These are phyloP conservation scores for Limnephilus lunatus DNA, from an alignment of 2,888 invertebrate species.

Conservation along the genomic window DNA sequence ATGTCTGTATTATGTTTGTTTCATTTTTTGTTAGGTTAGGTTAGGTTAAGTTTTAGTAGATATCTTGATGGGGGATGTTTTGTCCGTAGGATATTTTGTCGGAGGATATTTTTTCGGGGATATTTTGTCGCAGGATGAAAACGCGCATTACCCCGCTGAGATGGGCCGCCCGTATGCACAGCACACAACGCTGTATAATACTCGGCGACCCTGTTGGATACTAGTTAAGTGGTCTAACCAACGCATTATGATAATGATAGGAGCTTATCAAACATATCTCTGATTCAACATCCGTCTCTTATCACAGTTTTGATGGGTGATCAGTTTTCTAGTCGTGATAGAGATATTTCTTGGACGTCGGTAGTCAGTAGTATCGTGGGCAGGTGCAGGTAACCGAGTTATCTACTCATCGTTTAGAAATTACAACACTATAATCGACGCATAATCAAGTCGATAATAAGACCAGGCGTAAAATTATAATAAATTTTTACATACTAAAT, in stretches of 20 bases:
- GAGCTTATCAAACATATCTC: background rate
- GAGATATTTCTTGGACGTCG: background rate
- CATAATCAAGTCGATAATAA: background rate
- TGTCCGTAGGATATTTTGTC: too few relatives aligned
- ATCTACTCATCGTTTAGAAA: background rate
- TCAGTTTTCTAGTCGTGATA: background rate
- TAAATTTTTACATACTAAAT: too few relatives aligned
- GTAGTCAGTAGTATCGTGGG: background rate
- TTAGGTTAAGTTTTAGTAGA: too few relatives aligned
- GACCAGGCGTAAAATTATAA: too few relatives aligned
- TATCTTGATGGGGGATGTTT: too few relatives aligned
- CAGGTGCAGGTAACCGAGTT: background rate
- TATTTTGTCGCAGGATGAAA: too few relatives aligned
- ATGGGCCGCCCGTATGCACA: background rate
- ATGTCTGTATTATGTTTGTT: too few relatives aligned
- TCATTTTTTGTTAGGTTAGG: too few relatives aligned
- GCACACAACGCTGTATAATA: background rate
- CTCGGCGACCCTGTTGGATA: background rate
- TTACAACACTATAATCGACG: background rate
- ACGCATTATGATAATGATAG: background rate
- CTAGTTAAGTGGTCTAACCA: background rate
- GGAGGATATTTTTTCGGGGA: too few relatives aligned
- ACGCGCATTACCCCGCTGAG: too few relatives aligned
- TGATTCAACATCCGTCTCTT: conserved; percentile 1
- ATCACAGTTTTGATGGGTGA: background rate